phyloP scores from a whole-genome alignment of 2,888 invertebrate species.

The Minunthozetes semirufus region DNA sequence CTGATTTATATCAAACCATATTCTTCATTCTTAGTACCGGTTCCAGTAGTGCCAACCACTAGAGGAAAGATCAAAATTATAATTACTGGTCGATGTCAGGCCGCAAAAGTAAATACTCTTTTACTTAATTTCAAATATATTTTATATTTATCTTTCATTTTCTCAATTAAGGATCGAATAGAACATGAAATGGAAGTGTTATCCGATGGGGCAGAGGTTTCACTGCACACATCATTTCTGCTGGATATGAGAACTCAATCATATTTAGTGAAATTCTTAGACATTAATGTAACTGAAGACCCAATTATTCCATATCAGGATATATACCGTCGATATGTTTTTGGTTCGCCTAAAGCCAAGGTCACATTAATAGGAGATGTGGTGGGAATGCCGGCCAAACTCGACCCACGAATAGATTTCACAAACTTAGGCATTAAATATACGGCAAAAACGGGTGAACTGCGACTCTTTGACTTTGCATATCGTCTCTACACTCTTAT shows the following conservation, averaged over 20 bases:
- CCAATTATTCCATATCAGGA: conserved; percentile 52
- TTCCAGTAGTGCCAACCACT: conserved; percentile 53
- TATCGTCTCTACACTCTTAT: conserved; percentile 54
- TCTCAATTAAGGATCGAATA: conserved; percentile 33
- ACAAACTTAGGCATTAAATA: conserved; percentile 38
- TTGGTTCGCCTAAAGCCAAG: conserved; percentile 52
- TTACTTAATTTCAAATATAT: not conserved
- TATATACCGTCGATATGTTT: conserved; percentile 53
- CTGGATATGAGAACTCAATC: conserved; percentile 54
- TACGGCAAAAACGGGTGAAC: conserved; percentile 47
- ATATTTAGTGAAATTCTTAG: conserved; percentile 52
- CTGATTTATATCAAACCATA: conserved; percentile 48
- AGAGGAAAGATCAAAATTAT: conserved; percentile 51
- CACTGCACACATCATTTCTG: conserved; percentile 54
- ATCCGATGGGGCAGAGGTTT: conserved; percentile 54
- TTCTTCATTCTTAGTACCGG: conserved; percentile 47
- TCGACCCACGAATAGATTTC: conserved; percentile 32
- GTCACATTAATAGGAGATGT: conserved; percentile 50
- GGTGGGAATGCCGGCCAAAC: conserved; percentile 41
- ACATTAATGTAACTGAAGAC: conserved; percentile 54
- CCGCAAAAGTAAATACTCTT: conserved; percentile 45
- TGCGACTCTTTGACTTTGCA: conserved; percentile 54
- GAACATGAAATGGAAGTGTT: conserved; percentile 45
- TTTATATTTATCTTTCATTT: too few species aligned
- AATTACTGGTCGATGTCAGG: conserved; percentile 53